Evolutionary conservation across 2,113 vertebrate species (phyloP).

Genomic region (Cyphomyrus discorhynchus): DNA sequence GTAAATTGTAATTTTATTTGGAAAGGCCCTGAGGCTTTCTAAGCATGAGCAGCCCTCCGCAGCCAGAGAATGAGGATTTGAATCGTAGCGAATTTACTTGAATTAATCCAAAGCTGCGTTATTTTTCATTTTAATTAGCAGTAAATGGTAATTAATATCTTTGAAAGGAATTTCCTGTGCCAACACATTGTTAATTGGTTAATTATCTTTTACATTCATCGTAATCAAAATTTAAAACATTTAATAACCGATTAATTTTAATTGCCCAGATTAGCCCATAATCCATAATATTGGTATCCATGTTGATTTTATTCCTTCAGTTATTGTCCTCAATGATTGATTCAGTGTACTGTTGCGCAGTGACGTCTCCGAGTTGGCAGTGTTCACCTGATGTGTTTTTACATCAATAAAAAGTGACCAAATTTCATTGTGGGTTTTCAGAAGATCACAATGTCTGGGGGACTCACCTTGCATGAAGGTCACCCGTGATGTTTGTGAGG

Average conservation of each 20-base stretch:
- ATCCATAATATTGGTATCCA: background rate
- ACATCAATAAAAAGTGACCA: background rate
- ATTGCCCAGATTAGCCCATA: background rate
- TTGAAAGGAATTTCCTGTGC: background rate
- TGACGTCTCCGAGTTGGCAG: background rate
- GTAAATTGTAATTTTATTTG: constrained; percentile 7
- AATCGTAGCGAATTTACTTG: background rate
- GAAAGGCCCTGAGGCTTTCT: background rate
- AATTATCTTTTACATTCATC: background rate
- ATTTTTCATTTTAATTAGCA: constrained; percentile 7
- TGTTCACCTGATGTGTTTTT: background rate
- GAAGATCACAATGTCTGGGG: background rate
- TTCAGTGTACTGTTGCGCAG: background rate
- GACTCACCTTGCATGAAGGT: background rate
- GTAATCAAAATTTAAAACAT: background rate
- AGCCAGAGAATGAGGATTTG: background rate
- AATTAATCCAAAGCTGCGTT: background rate
- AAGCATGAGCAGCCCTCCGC: background rate
- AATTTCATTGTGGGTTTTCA: background rate
- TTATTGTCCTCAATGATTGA: background rate
- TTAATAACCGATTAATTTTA: background rate
- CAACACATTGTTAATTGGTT: background rate
- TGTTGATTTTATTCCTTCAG: background rate
- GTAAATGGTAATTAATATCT: constrained; percentile 2
- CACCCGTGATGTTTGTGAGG: background rate